Evolutionary conservation across 2,888 invertebrate species (phyloP).

Genomic region (Teleiodes luculella): DNA sequence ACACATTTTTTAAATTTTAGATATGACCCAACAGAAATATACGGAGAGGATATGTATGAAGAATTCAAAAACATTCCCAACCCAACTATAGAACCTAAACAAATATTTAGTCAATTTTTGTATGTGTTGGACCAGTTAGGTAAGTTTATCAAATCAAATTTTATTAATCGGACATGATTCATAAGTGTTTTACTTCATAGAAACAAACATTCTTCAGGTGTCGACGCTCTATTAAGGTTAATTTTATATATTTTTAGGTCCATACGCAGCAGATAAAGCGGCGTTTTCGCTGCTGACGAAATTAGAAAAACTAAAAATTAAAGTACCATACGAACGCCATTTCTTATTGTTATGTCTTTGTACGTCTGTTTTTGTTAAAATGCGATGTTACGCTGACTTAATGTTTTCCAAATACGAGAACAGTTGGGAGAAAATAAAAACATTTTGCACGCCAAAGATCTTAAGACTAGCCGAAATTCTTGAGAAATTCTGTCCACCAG

Average conservation of each 20-base stretch:
- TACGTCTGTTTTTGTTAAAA: slow-evolving; percentile 86
- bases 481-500: slow-evolving; percentile 82
- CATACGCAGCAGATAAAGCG: slow-evolving; percentile 94
- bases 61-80: slow-evolving; percentile 88
- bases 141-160: slow-evolving; percentile 35
- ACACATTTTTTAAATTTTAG: slow-evolving; percentile 37
- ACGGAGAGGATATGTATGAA: slow-evolving; percentile 83
- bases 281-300: slow-evolving; percentile 86
- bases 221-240: too few relatives aligned
- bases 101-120: slow-evolving; percentile 84
- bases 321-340: slow-evolving; percentile 93
- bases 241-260: slow-evolving; percentile 83
- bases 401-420: slow-evolving; percentile 79
- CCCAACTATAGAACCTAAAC: slow-evolving; percentile 86
- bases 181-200: too few relatives aligned
- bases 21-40: slow-evolving; percentile 78
- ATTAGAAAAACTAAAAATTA: slow-evolving; percentile 91
- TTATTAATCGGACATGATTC: background rate
- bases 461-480: slow-evolving; percentile 85
- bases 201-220: too few relatives aligned
- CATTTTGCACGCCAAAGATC: slow-evolving; percentile 90
- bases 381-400: slow-evolving; percentile 85
- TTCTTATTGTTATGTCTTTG: slow-evolving; percentile 89
- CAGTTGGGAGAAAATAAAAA: slow-evolving; percentile 84
- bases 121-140: slow-evolving; percentile 84